Conservation (phyloP, 2,113 vertebrate species). For the Chaetodon auriga region DNA sequence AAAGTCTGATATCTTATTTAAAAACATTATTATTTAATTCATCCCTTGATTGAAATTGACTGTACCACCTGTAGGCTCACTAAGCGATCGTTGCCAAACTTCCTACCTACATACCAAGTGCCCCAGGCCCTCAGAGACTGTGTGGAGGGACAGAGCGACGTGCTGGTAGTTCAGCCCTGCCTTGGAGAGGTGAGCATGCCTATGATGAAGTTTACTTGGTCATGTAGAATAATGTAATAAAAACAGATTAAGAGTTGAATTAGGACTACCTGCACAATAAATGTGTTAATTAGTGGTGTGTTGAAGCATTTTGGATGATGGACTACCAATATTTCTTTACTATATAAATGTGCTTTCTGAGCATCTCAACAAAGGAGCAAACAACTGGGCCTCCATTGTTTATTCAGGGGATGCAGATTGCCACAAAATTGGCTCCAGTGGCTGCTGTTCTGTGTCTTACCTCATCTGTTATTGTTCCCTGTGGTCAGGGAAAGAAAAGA, state of each 20-base stretch:
- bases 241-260: background rate
- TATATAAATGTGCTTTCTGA: background rate
- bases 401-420: background rate
- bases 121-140: constrained; percentile 72
- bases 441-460: background rate
- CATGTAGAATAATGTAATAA: background rate
- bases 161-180: constrained; percentile 68
- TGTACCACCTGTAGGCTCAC: constrained; percentile 43
- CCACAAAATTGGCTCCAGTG: background rate
- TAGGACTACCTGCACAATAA: background rate
- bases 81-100: constrained; percentile 65
- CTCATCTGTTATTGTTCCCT: background rate
- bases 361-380: background rate
- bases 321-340: background rate
- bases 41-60: background rate
- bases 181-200: constrained; percentile 71
- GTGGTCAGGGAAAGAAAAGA: background rate
- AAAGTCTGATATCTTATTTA: background rate
- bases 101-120: constrained; percentile 52
- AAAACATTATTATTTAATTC: background rate
- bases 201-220: background rate
- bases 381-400: background rate
- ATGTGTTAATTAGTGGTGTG: background rate
- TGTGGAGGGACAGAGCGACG: constrained; percentile 61
- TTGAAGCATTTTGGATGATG: background rate